Conservation (phyloP, 2,888 invertebrate species). For the Agrotis clavis region DNA sequence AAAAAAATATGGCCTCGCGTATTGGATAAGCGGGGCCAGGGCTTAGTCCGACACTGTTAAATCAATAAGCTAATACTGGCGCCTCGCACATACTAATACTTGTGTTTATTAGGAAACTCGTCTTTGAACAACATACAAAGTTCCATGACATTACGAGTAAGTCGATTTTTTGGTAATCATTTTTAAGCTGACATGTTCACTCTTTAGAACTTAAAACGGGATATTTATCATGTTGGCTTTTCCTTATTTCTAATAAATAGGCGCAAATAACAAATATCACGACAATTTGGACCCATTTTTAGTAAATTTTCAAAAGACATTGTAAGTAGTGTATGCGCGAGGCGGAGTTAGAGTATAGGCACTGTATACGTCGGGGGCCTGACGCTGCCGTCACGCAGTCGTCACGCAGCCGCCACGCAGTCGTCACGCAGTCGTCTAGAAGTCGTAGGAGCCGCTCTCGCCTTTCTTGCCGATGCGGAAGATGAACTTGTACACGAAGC, state of each 20-base stretch:
- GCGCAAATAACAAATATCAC: constrained; percentile 53
- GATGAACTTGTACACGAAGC: constrained; percentile 93
- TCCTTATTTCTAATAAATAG: constrained; percentile 45
- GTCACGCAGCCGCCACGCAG: constrained; percentile 58
- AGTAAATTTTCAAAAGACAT: background rate
- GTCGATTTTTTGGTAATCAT: constrained; percentile 6
- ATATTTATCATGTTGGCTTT: no score
- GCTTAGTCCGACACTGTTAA: constrained; percentile 35
- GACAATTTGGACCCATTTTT: constrained; percentile 43
- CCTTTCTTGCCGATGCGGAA: constrained; percentile 94
- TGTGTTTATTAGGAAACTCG: constrained; percentile 26
- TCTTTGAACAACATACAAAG: constrained; percentile 11
- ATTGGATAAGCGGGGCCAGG: no score
- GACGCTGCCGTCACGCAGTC: constrained; percentile 34
- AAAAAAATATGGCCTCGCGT: no score
- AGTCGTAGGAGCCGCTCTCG: constrained; percentile 95
- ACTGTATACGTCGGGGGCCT: constrained; percentile 40
- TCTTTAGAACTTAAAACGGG: no score
- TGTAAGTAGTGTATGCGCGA: constrained; percentile 56
- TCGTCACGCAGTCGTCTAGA: constrained; percentile 83
- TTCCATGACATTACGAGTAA: constrained; percentile 4
- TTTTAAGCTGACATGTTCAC: no score
- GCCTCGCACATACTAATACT: constrained; percentile 63
- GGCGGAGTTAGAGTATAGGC: constrained; percentile 64
- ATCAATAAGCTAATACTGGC: constrained; percentile 75